Base-by-base conservation (phyloP, 2,113 vertebrate species). In the Boleophthalmus pectinirostris region DNA sequence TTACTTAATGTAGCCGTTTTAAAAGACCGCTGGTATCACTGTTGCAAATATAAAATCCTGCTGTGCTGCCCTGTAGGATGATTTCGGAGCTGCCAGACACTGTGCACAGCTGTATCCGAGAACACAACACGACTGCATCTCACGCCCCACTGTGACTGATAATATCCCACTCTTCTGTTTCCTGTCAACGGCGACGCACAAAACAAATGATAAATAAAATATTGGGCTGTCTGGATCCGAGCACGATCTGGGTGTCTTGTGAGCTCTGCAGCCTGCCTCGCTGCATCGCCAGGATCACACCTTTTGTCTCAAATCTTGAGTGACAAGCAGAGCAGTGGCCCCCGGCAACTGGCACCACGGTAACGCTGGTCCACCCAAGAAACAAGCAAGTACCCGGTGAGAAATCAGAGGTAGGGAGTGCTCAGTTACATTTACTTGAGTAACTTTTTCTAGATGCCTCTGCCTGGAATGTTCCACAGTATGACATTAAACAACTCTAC, bases 181-280 rank as follows among this genome's bases (percentile, higher is more conserved):
- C 24, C 72, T 68, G 43, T 76, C 67, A 21, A 23, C 33, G 0
- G 8, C 1, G 45, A 21, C 51, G 61, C 70, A 24, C 20, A 61
- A 43, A 70, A 73, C 67, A 20, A 75, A 81, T 69, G 12, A 61
- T 82, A 23, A 73, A 85, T 81, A 78, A 83, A 77, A 80, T 21
- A 79, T 58, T 63, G 11, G 7, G 23, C 25, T 47, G 65, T 24
- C 25, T 80, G 72, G 45, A 11, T 57, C 25, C 60, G 68, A 79
- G 54, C 0, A 21, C 73, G 69, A 70, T 77, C 51, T 0, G 43
- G 61, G 71, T 66, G 78, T 75, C 66, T 73, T 72, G 16, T 74
- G 68, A 69, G 71, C 76, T 63, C 45, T 72, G 67, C 72, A 68
- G 63, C 14, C 70, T 77, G 66, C 51, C 78, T 80, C 65, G 21